Conservation (phyloP, 1,140 invertebrate genomes). For the Sminthurides bifidus region DNA sequence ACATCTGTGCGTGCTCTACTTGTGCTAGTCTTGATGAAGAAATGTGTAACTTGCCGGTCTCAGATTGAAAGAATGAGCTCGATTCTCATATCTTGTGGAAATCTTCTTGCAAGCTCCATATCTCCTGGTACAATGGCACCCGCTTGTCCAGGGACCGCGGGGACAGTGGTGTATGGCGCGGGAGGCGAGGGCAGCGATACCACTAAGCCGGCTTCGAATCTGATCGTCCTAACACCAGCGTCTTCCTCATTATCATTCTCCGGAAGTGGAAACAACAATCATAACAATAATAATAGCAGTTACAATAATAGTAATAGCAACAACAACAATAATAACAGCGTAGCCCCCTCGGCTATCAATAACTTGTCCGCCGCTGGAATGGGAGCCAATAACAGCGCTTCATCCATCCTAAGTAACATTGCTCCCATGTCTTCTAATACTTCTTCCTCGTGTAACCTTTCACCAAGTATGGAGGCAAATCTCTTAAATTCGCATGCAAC, state of each 20-base stretch:
- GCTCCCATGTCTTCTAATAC: constrained; percentile 4
- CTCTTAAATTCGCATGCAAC: constrained; percentile 17
- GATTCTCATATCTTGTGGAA: constrained; percentile 55
- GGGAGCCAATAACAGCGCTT: neutral
- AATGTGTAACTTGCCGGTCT: constrained; percentile 84
- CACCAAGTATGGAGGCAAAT: constrained; percentile 30
- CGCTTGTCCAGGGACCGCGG: neutral
- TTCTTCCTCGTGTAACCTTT: constrained; percentile 16
- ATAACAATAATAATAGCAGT: constrained; percentile 12
- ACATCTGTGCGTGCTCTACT: constrained; percentile 48
- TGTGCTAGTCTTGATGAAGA: constrained; percentile 91
- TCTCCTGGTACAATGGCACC: too few relatives aligned
- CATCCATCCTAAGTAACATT: neutral
- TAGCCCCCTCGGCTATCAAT: neutral
- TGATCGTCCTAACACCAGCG: constrained; percentile 25
- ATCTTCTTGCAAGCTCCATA: neutral
- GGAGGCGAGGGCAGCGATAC: constrained; percentile 15
- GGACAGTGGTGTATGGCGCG: neutral
- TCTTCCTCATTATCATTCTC: constrained; percentile 33
- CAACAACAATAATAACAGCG: constrained; percentile 19
- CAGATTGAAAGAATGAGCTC: constrained; percentile 68
- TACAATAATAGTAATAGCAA: constrained; percentile 27
- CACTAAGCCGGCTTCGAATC: constrained; percentile 24
- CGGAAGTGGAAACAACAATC: constrained; percentile 13
- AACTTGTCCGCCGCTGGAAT: neutral